Base-by-base conservation (phyloP, 2,888 invertebrate species). In the Drosophila leonis region DNA sequence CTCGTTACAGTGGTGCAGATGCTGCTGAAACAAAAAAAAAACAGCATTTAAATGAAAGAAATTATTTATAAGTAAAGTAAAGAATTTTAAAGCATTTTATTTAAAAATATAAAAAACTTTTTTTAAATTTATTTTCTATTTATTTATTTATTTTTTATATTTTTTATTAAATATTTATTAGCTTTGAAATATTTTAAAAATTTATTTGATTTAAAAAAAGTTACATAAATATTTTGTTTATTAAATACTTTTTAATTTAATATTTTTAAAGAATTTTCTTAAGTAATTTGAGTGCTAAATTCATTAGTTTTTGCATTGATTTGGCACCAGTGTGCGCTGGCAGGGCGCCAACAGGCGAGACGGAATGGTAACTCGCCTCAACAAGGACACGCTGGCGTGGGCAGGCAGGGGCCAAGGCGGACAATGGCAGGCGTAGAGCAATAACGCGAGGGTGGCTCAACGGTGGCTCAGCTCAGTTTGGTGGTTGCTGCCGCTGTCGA, bases 381-480 rank as follows among this genome's bases (percentile, higher is more conserved):
- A 62, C 67, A 72, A 62, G 75, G 70, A 37, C 33, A 61, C 54
- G n/a, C 27, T 35, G 68, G 48, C 54, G 55, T 52, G 48, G 27
- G 8, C 20, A 9, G 31, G 6, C 12, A 18, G n/a, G 18, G 55
- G 57, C 44, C 9, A 37, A 49, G 33, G 69, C 65, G 84, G 73
- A 83, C 83, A 83, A 83, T 84, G 82, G 80, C 80, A 75, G 71
- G 75, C 80, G 72, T 84, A 75, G 73, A 67, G 85, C 82, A 80
- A 85, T 80, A 88, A 85, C 80, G 78, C 71, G 70, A 80, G 88
- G 83, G 88, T 88, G 88, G 88, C 87, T 83, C 83, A 86, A 74
- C 83, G 68, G 66, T 83, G 81, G 83, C 87, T 78, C 77, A 72
- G 59, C 48, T 7, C 29, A 33, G 52, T 56, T 70, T 72, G 83